These are phyloP conservation scores for Pristionchus mayeri DNA, from an alignment of 2,888 invertebrate species.

Conservation along the genomic window DNA sequence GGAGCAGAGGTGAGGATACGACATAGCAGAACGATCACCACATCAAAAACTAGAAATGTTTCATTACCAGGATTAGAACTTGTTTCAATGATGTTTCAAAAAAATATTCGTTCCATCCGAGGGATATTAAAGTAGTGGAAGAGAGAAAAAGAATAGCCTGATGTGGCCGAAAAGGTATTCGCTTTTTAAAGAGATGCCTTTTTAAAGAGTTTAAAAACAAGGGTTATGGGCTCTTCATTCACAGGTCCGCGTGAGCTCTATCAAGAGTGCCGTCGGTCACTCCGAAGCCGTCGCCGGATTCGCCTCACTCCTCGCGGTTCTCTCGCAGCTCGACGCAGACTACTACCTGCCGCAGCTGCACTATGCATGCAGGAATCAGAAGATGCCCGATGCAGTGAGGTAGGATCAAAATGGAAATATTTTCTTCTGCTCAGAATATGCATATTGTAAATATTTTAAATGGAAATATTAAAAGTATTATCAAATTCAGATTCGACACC, in stretches of 20 bases:
- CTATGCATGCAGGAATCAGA: conserved; percentile 54
- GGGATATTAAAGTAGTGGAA: too few species aligned
- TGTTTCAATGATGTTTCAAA: too few species aligned
- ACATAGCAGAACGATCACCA: neutral
- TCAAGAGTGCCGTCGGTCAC: conserved; percentile 69
- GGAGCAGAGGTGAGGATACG: neutral
- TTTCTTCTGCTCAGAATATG: too few species aligned
- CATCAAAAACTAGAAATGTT: conserved; percentile 20
- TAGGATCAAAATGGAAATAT: too few species aligned
- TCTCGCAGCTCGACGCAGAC: conserved; percentile 51
- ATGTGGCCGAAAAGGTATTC: too few species aligned
- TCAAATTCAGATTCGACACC: conserved; percentile 55
- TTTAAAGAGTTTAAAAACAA: too few species aligned
- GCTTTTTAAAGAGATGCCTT: too few species aligned
- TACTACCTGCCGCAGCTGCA: conserved; percentile 58
- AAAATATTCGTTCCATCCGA: too few species aligned
- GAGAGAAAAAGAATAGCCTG: too few species aligned
- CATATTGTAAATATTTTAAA: too few species aligned
- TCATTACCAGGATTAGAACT: neutral
- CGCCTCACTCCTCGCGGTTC: conserved; percentile 55
- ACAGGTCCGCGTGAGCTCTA: conserved; percentile 56
- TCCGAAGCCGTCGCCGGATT: conserved; percentile 70
- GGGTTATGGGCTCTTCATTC: too few species aligned
- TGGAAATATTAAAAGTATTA: too few species aligned
- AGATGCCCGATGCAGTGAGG: conserved; percentile 39